Evolutionary conservation across 2,797 vertebrate genomes (phyloP), one percentile per base, ranked within the genome.

Genomic region (Manis pentadactyla): DNA sequence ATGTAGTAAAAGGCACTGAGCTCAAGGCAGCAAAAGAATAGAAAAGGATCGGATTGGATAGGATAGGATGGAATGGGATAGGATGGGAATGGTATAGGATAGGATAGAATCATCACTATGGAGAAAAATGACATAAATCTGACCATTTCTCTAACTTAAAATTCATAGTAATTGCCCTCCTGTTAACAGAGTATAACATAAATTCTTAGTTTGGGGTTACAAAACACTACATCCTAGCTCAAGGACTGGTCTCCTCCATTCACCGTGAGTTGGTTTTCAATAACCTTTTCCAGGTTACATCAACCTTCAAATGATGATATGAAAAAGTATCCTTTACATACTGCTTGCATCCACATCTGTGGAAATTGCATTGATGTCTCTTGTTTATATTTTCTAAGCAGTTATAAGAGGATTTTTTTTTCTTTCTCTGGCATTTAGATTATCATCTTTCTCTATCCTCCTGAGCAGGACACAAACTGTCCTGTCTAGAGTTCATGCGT

Each of bases 81-180:
- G 46, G 11, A 12, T 12, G 12, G 46, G 46, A 46, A 12, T 12
- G 12, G 46, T 2, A 12, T 46, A 46, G 46, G 46, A 46, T 46
- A 46, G 46, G 46, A 46, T 46, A 42, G 13, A 49, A 75, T 93
- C 49, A 68, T 64, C 9, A 39, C 15, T 83, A 8, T 78, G 17
- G 53, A 37, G 78, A 74, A 69, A 55, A 94, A 77, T 85, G 21
- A 87, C 55, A 73, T 74, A 84, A 84, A 94, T 64, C 49, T 91
- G 46, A 75, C 25, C 37, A 92, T 63, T 85, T 61, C 82, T 66
- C 29, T 81, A 92, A 68, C 37, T 92, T 93, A 85, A 90, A 93
- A 90, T n/a, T 68, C 75, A 37, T 17, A 87, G 25, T 61, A 27
- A 42, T 18, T 9, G 6, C 10, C 3, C 66, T 42, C 6, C 13